Percentiles rank a stretch among this genome's conserved stretches.
These are phyloP conservation scores for Phortica variegata DNA, from an alignment of 1,140 invertebrate genomes.

Conservation along the genomic window DNA sequence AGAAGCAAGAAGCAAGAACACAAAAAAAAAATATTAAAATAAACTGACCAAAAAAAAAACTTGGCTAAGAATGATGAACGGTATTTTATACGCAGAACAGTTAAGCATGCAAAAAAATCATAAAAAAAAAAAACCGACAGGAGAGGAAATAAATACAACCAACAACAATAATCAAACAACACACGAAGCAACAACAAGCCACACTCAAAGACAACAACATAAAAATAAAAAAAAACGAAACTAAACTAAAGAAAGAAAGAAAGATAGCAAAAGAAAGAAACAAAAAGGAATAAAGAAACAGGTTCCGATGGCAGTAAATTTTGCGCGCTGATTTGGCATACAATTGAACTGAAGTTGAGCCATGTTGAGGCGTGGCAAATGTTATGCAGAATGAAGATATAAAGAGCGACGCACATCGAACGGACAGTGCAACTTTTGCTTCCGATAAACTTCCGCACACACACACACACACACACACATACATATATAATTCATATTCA, in stretches of 20 bases:
- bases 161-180: background rate
- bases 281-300: slow-evolving; percentile 40
- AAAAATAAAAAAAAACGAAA: slow-evolving; percentile 25
- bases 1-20: no score
- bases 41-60: no score
- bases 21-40: no score
- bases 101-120: slow-evolving; percentile 43
- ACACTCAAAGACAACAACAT: slow-evolving; percentile 23
- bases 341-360: slow-evolving; percentile 11
- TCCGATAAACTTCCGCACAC: slow-evolving; percentile 39
- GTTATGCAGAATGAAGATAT: no score
- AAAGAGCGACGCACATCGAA: no score
- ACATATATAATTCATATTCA: slow-evolving; percentile 2
- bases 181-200: no score
- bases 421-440: slow-evolving; percentile 12
- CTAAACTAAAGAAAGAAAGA: slow-evolving; percentile 17
- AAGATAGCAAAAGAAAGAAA: slow-evolving; percentile 19
- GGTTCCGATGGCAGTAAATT: slow-evolving; percentile 44
- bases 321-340: slow-evolving; percentile 38
- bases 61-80: no score
- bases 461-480: background rate
- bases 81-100: slow-evolving; percentile 23
- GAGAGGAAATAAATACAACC: slow-evolving; percentile 7
- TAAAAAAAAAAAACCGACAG: slow-evolving; percentile 15
- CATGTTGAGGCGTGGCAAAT: no score